Evolutionary conservation across 2,797 vertebrate species (phyloP), one percentile per base, ranked within the genome.

Genomic region (Lacerta viridis): DNA sequence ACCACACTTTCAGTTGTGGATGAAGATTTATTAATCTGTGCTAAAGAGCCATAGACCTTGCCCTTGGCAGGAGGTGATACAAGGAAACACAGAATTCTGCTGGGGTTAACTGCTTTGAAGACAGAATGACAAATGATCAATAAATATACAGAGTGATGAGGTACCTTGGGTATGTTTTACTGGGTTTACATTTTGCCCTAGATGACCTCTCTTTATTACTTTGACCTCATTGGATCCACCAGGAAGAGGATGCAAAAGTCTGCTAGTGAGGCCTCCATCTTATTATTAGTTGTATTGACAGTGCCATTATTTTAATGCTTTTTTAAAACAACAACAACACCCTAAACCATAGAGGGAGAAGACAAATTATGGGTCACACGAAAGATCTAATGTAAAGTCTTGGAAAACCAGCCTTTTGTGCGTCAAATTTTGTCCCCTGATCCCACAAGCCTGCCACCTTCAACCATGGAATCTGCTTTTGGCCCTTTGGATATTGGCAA

Each of bases 21-120:
- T 95, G 92, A 95, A 94, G 91, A 94, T 91, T 94, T 94, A 92
- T 85, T 95, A 95, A 95, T 90, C 43, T 69, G 71, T 92, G 93
- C 92, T 90, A 92, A 93, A 92, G 91, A 94, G 90, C 84, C 83
- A 81, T 85, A 61, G 84, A 91, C 80, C 1, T 0, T 91, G 90
- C 90, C 90, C 91, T 91, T 94, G 92, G 90, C 93, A 92, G 83
- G 83, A 89, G 87, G 89, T 89, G 91, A 89, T 84, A 69, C 41
- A 81, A 84, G 71, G 86, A 85, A 0, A 0, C 66, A 1, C 77
- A 1, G 90, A 29, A 92, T 95, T 81, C 93, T 94, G 87, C 90
- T 89, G 90, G 87, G 84, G 89, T 94, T 94, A 93, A 88, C 90
- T 94, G 59, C 91, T 85, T 88, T 87, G 27, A 83, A 76, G 80